Evolutionary conservation across 64 coral and sea anemone genomes (phyloP).

Genomic region (Stichodactyla helianthus): DNA sequence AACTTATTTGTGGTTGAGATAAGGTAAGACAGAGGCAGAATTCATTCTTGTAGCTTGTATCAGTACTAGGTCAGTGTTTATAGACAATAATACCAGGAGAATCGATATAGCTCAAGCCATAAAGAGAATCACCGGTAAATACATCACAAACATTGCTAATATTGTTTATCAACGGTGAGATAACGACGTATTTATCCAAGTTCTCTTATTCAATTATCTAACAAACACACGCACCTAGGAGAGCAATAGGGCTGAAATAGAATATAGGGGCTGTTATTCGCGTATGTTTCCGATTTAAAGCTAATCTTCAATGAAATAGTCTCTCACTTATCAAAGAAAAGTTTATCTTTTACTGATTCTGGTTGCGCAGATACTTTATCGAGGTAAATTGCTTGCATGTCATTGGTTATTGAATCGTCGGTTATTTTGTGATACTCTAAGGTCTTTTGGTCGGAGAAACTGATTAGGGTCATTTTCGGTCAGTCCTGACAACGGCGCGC

Average conservation of each 20-base stretch:
- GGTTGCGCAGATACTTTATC: neutral
- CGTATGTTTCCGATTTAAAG: constrained; percentile 9
- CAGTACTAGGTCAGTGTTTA: neutral
- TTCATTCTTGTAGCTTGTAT: neutral
- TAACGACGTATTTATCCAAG: neutral
- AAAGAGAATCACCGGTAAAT: neutral
- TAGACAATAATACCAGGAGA: neutral
- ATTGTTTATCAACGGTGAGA: neutral
- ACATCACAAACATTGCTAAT: neutral
- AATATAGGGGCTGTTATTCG: neutral
- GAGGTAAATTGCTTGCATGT: constrained; percentile 10
- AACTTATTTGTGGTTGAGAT: neutral
- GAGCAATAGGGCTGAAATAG: neutral
- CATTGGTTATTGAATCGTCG: neutral
- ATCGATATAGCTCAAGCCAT: neutral
- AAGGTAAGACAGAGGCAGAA: neutral
- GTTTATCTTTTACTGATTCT: neutral
- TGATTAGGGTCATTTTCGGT: neutral
- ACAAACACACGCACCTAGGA: neutral
- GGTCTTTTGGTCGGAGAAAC: neutral
- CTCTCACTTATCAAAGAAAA: neutral
- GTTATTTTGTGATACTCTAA: constrained; percentile 6
- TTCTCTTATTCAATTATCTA: neutral
- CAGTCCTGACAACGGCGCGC: too few relatives aligned
- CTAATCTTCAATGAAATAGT: constrained; percentile 8